Evolutionary conservation across 2,888 invertebrate species (phyloP), one percentile per base, ranked within the genome.

Genomic region (Idaea dimidiata): DNA sequence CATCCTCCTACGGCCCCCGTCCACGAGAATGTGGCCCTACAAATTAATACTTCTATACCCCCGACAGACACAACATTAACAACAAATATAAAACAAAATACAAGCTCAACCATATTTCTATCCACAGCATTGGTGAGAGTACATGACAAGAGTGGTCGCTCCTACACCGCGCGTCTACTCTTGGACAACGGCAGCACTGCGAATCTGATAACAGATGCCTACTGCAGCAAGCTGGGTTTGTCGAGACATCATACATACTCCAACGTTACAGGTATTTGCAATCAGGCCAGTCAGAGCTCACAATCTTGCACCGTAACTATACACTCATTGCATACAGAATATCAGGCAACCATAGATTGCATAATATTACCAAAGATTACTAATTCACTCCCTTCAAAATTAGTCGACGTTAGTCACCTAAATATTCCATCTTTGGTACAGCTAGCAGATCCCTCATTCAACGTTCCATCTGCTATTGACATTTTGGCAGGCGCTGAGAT

Each of bases 211-310:
- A 69, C 72, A 1, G 14, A 60, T 6, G 31, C 60, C 8, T 59
- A 71, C 31, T 71, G 72, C 60, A 62, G 31, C 17, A 68, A 63
- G 62, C 66, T 73, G 16, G 70, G 67, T 56, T 55, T 72, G 62
- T 55, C 62, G 57, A 63, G 59, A 53, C 66, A 59, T 8, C 55
- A 32, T 43, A 58, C 62, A 7, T 60, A 57, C 69, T 67, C 69
- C 62, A 73, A 65, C 6, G 64, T 73, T 14, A 62, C 67, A 67
- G 73, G 73, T 71, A 73, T 74, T n/a, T 68, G 69, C 33, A 63
- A 63, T 57, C 66, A 71, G 16, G 24, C 56, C 60, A 65, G 66
- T 17, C 55, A 43, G 58, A 65, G 43, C 59, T 57, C 72, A 65
- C 61, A 72, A 64, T 60, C 56, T 61, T 72, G 71, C 54, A 63